Evolutionary conservation across 1,140 invertebrate genomes (phyloP).

Genomic region (Nixonia krombeini): DNA sequence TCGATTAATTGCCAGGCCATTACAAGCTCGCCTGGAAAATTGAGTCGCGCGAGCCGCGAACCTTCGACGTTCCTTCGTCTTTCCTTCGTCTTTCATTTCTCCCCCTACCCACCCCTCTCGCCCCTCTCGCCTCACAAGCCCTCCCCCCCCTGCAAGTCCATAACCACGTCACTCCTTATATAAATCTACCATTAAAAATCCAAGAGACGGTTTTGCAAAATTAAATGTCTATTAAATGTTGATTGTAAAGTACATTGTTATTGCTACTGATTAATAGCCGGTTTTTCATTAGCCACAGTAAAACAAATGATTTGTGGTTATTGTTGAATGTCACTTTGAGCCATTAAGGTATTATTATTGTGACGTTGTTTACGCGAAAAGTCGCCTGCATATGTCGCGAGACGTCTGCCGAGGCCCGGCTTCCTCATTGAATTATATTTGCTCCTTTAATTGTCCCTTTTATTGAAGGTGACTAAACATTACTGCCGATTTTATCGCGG

Average conservation of each 20-base stretch:
- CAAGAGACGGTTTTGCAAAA: constrained; percentile 4
- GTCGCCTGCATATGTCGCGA: too few species aligned
- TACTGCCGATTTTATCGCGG: too few species aligned
- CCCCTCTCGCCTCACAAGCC: constrained; percentile 1
- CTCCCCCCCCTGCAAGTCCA: constrained; percentile 4
- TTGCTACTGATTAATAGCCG: constrained; percentile 3
- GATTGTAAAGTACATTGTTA: constrained; percentile 13
- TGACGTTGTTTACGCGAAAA: too few species aligned
- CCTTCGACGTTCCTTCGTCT: constrained; percentile 12
- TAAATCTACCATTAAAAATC: constrained; percentile 21
- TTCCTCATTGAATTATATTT: too few species aligned
- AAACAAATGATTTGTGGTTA: neutral
- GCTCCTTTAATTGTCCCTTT: too few species aligned
- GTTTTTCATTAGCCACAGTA: neutral
- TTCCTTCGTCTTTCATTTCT: constrained; percentile 6
- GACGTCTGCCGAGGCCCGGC: too few species aligned
- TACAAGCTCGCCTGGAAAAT: constrained; percentile 46
- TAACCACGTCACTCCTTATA: constrained; percentile 30
- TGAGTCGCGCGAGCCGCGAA: constrained; percentile 33
- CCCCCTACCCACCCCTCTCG: neutral
- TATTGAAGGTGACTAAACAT: too few species aligned
- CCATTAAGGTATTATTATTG: neutral
- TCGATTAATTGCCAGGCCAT: constrained; percentile 55
- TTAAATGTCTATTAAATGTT: constrained; percentile 12
- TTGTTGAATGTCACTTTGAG: constrained; percentile 3